Evolutionary conservation across 2,888 invertebrate genomes (phyloP), one percentile per base, ranked within the genome.

Genomic region (Resseliella maxima): DNA sequence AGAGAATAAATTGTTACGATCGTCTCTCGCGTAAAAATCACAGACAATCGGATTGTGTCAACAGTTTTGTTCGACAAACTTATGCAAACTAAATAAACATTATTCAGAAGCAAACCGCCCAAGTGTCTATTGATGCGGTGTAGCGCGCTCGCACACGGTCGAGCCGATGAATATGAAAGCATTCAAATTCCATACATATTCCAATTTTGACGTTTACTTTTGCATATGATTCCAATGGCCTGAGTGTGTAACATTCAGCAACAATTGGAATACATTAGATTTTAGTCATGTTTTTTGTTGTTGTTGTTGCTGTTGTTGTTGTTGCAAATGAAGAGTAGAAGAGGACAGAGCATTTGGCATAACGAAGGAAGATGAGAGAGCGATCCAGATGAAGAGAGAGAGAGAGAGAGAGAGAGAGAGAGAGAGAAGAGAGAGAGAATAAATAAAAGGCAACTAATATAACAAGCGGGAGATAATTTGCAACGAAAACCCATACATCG

Each of bases 401-500:
- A n/a, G n/a, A n/a, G n/a, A n/a, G n/a, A n/a, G n/a, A n/a, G n/a
- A n/a, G n/a, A n/a, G n/a, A n/a, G n/a, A n/a, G n/a, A n/a, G 18
- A 59, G 3, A 59, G 24, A 8, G 50, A 50, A 21, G 50, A 21
- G 18, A 50, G 18, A 50, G 3, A 50, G 3, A 59, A 59, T 2
- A 24, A 59, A 3, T 21, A 8, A 50, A 10, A 8, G 18, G 5
- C 15, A 59, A 27, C 24, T 2, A 59, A 59, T 6, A 31, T 35
- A 72, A 72, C 15, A 72, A 72, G 72, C 72, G 72, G 35, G 72
- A 72, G 72, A 72, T 72, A 72, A 72, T 72, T 72, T 72, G 72
- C 72, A 72, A 72, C 31, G 72, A 72, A n/a, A 72, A 72, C 31
- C 72, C 31, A 72, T 72, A 72, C 72, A 72, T 72, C 72, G 72